Base-by-base conservation (phyloP, 2,888 invertebrate species). In the Ichneumoninae sp. region DNA sequence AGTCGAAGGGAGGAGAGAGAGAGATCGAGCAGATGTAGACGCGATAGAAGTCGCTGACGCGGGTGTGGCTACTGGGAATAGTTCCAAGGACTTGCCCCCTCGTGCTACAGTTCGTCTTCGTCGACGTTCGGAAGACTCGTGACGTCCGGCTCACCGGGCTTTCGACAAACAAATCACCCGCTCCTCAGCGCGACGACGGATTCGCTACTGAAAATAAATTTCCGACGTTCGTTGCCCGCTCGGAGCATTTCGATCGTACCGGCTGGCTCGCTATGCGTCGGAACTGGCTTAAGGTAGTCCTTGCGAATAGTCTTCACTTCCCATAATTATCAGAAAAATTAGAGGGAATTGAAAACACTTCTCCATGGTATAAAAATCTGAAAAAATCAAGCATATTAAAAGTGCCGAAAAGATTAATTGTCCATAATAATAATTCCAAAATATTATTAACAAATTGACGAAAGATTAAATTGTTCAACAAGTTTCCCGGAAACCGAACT, bases 31-130 rank as follows among this genome's bases (percentile, higher is more conserved):
- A 66, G 79, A 74, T 22, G 47, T 40, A 80, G 66, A 69, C 7
- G 40, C 30, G 78, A 80, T 50, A 80, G 66, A 82, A 80, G 52
- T 57, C 69, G 57, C 52, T 82, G 47, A 62, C 68, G 81, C 71
- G 79, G 83, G 83, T 80, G 86, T 85, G 80, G 78, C 79, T 6
- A 80, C 78, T 62, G 78, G 80, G 80, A 87, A 86, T 84, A 80
- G 69, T 76, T 80, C 79, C 87, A 86, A 86, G 84, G 86, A 78
- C 82, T 72, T 47, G 60, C 62, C 82, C 70, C 82, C 69, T 44
- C 71, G 71, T 62, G 65, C 65, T 44, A 26, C 65, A 57, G 22
- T 72, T 52, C 50, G 33, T 78, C 69, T 62, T 33, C 22, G 44
- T 19, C 47, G 52, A 82, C 79, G 79, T 26, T 57, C 57, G 22